These are phyloP conservation scores for Callithrix jacchus DNA, from an alignment of 2,113 vertebrate genomes.

Conservation along the genomic window DNA sequence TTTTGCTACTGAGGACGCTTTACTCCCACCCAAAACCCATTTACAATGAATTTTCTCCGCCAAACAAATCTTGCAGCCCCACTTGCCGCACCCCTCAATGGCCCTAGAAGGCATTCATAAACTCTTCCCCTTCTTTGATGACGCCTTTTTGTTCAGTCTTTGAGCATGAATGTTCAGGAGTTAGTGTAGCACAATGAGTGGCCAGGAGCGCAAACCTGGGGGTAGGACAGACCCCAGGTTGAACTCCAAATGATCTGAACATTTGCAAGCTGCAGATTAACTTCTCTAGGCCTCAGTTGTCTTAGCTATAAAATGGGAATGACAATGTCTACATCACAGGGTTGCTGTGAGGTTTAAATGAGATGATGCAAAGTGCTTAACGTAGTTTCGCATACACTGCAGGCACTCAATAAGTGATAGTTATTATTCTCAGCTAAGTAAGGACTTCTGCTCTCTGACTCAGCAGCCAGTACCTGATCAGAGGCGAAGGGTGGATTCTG, in stretches of 20 bases:
- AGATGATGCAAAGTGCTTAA: no score
- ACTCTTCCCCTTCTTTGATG: background rate
- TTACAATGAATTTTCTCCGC: background rate
- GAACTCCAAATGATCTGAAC: background rate
- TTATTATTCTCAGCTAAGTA: background rate
- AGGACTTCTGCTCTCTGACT: background rate
- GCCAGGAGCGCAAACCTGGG: background rate
- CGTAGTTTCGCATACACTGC: background rate
- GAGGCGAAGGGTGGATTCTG: background rate
- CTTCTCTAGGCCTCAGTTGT: background rate
- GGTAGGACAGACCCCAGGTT: background rate
- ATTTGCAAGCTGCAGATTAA: background rate
- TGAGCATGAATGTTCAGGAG: background rate
- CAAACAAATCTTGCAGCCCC: background rate
- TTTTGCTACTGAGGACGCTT: background rate
- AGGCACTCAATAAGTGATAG: background rate
- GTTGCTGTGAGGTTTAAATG: background rate
- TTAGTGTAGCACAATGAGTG: no score
- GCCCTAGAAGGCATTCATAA: background rate
- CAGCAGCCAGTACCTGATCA: background rate
- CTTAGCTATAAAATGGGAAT: slow-evolving; percentile 1
- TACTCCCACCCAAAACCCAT: background rate
- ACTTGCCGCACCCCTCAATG: background rate
- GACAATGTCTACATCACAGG: background rate
- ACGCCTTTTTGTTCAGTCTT: background rate